Conservation (phyloP, 37 sponge, comb jelly and placozoan genomes). For the Geodia barretti region DNA sequence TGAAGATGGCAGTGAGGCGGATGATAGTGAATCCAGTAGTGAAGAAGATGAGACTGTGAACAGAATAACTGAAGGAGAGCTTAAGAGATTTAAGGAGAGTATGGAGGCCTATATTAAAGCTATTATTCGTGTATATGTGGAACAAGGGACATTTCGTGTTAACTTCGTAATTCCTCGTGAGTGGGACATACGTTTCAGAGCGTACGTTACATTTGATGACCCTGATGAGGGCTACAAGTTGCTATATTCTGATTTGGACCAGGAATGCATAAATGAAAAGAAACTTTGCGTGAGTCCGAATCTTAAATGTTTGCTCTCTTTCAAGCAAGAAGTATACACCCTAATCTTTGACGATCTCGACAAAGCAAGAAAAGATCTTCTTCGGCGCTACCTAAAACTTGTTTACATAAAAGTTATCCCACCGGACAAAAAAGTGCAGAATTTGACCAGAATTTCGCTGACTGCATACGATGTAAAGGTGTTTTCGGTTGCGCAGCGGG, state of each 20-base stretch:
- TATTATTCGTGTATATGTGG: not conserved
- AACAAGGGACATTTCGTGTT: constrained; percentile 3
- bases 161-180: constrained; percentile 3
- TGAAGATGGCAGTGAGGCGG: too few species aligned
- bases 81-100: not conserved
- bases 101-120: too few species aligned
- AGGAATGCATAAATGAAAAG: constrained; percentile 6
- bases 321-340: constrained; percentile 8
- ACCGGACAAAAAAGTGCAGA: constrained; percentile 16
- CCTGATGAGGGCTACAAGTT: constrained; percentile 30
- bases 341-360: constrained; percentile 21
- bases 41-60: not conserved
- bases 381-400: not conserved
- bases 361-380: not conserved
- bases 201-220: constrained; percentile 22
- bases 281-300: constrained; percentile 10
- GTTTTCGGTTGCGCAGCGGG: constrained; percentile 18
- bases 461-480: constrained; percentile 36
- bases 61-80: not conserved
- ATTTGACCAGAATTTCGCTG: constrained; percentile 12
- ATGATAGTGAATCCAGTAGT: not conserved
- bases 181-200: not conserved
- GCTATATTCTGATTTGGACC: not conserved
- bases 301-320: not conserved
- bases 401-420: constrained; percentile 36